Evolutionary conservation across 2,888 invertebrate species (phyloP).

Genomic region (Dascillus cervinus): DNA sequence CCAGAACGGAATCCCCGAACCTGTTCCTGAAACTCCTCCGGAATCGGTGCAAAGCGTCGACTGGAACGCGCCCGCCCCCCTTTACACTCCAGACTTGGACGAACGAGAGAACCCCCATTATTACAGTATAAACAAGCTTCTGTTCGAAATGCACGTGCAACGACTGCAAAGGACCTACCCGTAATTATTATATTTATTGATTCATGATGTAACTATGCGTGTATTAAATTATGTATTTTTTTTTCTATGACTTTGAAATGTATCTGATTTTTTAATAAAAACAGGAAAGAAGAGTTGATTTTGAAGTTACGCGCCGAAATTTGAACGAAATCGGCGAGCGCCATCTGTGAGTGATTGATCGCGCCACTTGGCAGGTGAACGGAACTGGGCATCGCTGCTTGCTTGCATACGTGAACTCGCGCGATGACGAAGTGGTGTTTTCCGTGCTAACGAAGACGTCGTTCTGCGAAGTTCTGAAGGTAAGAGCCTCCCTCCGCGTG

Average conservation of each 20-base stretch:
- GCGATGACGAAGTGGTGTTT: constrained; percentile 35
- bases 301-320: constrained; percentile 17
- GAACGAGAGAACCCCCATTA: constrained; percentile 77
- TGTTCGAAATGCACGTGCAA: constrained; percentile 78
- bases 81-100: constrained; percentile 69
- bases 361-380: constrained; percentile 29
- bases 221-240: not conserved
- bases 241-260: not conserved
- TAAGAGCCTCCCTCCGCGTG: constrained; percentile 12
- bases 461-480: constrained; percentile 13
- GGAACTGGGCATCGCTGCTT: constrained; percentile 31
- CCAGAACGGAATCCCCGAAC: constrained; percentile 13
- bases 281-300: constrained; percentile 3
- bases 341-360: constrained; percentile 30
- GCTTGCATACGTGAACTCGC: constrained; percentile 33
- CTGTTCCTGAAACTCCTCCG: constrained; percentile 33
- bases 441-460: constrained; percentile 22
- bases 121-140: constrained; percentile 74
- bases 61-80: constrained; percentile 35
- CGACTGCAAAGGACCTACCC: constrained; percentile 64
- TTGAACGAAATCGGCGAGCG: constrained; percentile 19
- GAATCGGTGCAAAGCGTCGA: constrained; percentile 33
- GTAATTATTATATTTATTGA: constrained; percentile 28
- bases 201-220: not conserved
- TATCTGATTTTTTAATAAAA: not conserved